Evolutionary conservation across 2,888 invertebrate species (phyloP).

Genomic region (Agonopterix subpropinquella): DNA sequence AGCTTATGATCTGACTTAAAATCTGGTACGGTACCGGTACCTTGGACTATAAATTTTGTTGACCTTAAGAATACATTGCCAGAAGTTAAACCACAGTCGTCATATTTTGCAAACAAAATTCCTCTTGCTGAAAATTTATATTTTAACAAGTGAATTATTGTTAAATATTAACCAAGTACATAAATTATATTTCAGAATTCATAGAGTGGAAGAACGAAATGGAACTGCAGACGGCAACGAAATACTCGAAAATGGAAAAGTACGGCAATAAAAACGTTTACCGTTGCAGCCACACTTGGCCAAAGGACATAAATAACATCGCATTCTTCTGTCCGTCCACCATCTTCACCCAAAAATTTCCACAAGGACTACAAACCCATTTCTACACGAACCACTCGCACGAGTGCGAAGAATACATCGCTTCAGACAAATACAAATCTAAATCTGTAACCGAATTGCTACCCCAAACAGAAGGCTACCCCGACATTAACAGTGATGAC

Average conservation of each 20-base stretch:
- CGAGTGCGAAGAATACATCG: conserved; percentile 14
- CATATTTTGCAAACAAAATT: no score
- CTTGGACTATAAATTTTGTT: no score
- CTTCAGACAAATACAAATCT: conserved; percentile 26
- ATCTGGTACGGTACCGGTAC: no score
- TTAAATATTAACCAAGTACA: neutral
- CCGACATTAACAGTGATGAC: conserved; percentile 5
- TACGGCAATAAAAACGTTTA: conserved; percentile 27
- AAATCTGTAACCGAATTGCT: conserved; percentile 28
- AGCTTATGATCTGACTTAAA: no score
- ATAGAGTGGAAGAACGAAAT: conserved; percentile 37
- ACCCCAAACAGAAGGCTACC: conserved; percentile 15
- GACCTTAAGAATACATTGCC: no score
- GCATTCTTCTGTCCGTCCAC: conserved; percentile 37
- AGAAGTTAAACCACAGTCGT: no score
- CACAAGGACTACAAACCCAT: conserved; percentile 40
- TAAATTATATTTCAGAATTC: conserved; percentile 39
- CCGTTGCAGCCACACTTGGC: conserved; percentile 28
- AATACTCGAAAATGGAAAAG: conserved; percentile 21
- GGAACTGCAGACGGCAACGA: conserved; percentile 28
- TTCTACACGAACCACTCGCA: conserved; percentile 47
- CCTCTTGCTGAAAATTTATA: no score
- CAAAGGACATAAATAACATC: neutral
- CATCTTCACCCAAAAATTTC: conserved; percentile 28
- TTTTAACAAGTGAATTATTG: neutral